Conservation (phyloP, 2,797 vertebrate species). For the Chaetodon trifasciatus region DNA sequence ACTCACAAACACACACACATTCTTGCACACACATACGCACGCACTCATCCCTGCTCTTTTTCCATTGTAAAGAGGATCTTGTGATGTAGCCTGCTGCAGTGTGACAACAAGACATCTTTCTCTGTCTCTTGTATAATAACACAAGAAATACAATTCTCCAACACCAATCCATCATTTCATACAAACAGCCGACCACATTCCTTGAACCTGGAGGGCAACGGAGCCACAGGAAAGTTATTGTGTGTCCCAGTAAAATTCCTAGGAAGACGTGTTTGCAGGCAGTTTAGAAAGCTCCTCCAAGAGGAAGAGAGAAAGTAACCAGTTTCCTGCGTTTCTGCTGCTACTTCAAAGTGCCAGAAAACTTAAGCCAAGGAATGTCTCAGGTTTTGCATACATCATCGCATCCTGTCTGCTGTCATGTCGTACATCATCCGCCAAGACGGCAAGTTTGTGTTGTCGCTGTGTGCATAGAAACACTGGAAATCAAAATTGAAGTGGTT, state of each 20-base stretch:
- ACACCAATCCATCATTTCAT: slow-evolving; percentile 28
- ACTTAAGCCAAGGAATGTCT: slow-evolving; percentile 52
- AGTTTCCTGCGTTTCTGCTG: slow-evolving; percentile 75
- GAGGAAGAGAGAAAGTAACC: slow-evolving; percentile 75
- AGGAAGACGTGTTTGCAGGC: slow-evolving; percentile 52
- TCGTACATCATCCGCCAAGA: slow-evolving; percentile 14
- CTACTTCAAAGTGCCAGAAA: slow-evolving; percentile 65
- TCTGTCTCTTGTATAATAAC: slow-evolving; percentile 14
- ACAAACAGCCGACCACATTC: slow-evolving; percentile 39
- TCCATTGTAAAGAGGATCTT: slow-evolving; percentile 59
- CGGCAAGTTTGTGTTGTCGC: slow-evolving; percentile 3
- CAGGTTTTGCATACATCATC: slow-evolving; percentile 54
- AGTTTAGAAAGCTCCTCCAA: slow-evolving; percentile 51
- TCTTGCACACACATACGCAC: slow-evolving; percentile 38
- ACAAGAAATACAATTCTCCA: slow-evolving; percentile 36
- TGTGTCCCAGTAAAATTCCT: slow-evolving; percentile 55
- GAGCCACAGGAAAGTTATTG: slow-evolving; percentile 55
- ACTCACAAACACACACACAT: slow-evolving; percentile 51
- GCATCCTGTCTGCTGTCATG: slow-evolving; percentile 43
- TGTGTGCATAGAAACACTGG: slow-evolving; percentile 1
- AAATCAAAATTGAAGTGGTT: not conserved
- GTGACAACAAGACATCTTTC: slow-evolving; percentile 23
- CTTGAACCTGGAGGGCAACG: slow-evolving; percentile 30
- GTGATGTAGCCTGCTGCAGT: slow-evolving; percentile 43
- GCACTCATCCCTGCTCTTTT: slow-evolving; percentile 48